These are phyloP conservation scores for Lagorchestes hirsutus DNA, from an alignment of 2,797 vertebrate species.

Conservation along the genomic window DNA sequence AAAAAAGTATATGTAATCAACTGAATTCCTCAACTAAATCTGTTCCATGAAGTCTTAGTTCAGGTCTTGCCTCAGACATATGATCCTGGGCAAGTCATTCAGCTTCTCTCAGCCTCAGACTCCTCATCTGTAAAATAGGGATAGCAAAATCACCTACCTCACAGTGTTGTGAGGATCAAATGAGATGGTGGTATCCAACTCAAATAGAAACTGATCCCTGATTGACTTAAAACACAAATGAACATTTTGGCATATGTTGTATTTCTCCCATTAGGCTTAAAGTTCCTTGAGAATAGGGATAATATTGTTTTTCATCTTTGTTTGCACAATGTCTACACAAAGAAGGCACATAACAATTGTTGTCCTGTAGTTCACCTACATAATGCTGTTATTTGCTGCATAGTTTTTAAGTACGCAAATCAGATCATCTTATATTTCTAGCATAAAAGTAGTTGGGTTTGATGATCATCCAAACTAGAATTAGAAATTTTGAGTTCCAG, in stretches of 20 bases:
- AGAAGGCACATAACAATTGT: neutral
- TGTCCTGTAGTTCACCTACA: slow-evolving; percentile 15
- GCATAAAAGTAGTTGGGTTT: slow-evolving; percentile 23
- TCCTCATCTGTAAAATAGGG: neutral
- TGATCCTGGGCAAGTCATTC: neutral
- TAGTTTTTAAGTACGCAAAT: slow-evolving; percentile 35
- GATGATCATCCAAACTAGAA: slow-evolving; percentile 18
- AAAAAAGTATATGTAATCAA: neutral
- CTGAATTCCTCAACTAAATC: neutral
- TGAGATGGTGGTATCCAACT: neutral
- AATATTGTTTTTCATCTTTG: neutral
- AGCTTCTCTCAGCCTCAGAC: neutral
- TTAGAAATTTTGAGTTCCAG: slow-evolving; percentile 43
- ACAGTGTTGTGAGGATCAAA: neutral
- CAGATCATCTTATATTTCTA: slow-evolving; percentile 26
- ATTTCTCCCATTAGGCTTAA: neutral
- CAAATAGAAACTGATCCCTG: neutral
- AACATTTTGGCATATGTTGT: neutral
- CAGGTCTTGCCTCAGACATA: neutral
- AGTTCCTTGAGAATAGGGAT: neutral
- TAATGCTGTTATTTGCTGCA: slow-evolving; percentile 19
- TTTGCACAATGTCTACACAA: neutral
- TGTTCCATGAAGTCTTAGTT: neutral
- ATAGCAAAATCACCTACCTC: neutral
- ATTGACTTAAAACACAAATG: neutral